Evolutionary conservation across 2,888 invertebrate genomes (phyloP).

Genomic region (Sympetrum striolatum): DNA sequence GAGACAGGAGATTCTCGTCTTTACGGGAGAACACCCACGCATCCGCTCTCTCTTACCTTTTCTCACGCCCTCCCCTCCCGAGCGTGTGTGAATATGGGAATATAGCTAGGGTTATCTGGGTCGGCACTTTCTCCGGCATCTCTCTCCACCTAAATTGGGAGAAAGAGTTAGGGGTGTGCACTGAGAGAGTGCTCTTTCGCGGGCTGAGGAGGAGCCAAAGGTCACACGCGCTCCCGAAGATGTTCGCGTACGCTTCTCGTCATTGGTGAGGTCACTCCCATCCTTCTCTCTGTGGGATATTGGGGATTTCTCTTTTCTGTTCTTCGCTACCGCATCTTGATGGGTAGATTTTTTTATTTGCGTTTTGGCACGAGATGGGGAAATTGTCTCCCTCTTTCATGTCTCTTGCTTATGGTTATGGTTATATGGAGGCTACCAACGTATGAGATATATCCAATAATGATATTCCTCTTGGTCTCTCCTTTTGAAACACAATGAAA

Average conservation of each 20-base stretch:
- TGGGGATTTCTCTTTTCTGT: too few relatives aligned
- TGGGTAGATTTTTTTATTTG: too few relatives aligned
- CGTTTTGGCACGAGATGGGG: too few relatives aligned
- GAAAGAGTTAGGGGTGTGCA: too few relatives aligned
- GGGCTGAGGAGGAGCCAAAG: neutral
- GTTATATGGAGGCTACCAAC: too few relatives aligned
- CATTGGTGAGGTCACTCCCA: neutral
- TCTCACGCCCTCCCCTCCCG: neutral
- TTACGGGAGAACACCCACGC: neutral
- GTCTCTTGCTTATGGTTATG: too few relatives aligned
- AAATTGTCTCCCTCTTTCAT: too few relatives aligned
- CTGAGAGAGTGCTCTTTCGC: neutral
- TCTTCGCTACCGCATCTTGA: too few relatives aligned
- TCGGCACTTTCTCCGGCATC: neutral
- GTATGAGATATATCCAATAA: too few relatives aligned
- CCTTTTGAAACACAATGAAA: too few relatives aligned
- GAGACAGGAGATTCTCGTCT: neutral
- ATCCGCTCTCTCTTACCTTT: neutral
- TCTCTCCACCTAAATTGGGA: neutral
- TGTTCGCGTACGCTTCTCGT: neutral
- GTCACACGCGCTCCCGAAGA: neutral
- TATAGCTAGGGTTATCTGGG: neutral
- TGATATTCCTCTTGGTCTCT: too few relatives aligned
- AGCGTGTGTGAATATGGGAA: constrained; percentile 16
- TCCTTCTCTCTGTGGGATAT: neutral